Base-by-base conservation (phyloP, 2,888 invertebrate species). In the Stratiomys singularior region DNA sequence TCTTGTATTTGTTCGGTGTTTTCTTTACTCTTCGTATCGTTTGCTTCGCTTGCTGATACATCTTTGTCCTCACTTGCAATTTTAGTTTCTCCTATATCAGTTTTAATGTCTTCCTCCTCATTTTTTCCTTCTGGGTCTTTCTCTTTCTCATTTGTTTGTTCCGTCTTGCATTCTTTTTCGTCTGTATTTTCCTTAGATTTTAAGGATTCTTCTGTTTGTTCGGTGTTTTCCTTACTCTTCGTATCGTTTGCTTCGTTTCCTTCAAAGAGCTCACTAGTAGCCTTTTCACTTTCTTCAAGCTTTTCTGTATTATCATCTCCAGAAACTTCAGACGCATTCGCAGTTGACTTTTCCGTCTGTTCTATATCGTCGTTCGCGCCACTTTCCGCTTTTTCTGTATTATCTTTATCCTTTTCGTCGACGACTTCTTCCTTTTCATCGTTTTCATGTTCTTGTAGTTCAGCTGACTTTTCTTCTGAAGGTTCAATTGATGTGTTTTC, bases 331-430 rank as follows among this genome's bases (percentile, higher is more conserved):
- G 76, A n/a, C n/a, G n/a, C 23, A 66, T 37, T 72, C 76, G 76
- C 79, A 64, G 1, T 81, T 76, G 44, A 47, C 71, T 30, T n/a
- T n/a, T n/a, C n/a, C n/a, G n/a, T n/a, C n/a, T n/a, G 64, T 47
- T 78, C 52, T 56, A 66, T 44, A 76, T 63, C 60, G 1, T 58
- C 60, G 3, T 9, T 60, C 60, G 79, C 76, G 4, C 77, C 77
- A 13, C 58, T 30, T 77, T 79, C 63, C 15, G 76, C 63, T 3
- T 76, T 9, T 0, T 79, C 79, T 9, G 78, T 67, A n/a, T 56
- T 66, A 46, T 64, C 72, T 72, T 60, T 28, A 23, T 79, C 52
- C 56, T 78, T 78, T 15, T 56, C 60, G 21, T 67, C 44, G 3
- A 25, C 7, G 46, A 67, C 76, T 58, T 67, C 47, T 46, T 37